Evolutionary conservation across 2,797 vertebrate species (phyloP).

Genomic region (Otolemur crassicaudatus): DNA sequence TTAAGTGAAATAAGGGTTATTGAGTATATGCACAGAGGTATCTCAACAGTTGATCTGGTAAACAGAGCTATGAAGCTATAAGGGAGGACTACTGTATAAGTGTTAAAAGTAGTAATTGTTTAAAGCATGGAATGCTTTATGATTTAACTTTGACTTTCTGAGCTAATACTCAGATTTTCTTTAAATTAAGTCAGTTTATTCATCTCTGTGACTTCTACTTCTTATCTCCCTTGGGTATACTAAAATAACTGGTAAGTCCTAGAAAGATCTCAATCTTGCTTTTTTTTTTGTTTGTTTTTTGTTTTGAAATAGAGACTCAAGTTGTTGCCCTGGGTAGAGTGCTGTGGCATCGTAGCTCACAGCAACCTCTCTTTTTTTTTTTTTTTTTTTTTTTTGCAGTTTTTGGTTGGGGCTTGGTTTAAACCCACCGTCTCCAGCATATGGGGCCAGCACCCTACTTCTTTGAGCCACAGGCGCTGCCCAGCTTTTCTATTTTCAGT

Average conservation of each 20-base stretch:
- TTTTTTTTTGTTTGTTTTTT: no score
- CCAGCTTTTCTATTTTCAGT: no score
- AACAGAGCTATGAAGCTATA: neutral
- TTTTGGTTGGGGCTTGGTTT: no score
- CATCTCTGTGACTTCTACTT: slow-evolving; percentile 3
- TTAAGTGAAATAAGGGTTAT: neutral
- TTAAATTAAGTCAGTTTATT: neutral
- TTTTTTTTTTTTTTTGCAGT: no score
- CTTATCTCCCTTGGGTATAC: neutral
- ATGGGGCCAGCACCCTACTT: no score
- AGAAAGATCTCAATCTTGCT: neutral
- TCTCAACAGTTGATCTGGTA: neutral
- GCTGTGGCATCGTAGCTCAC: no score
- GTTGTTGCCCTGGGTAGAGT: no score
- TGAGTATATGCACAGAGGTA: neutral
- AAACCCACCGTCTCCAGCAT: no score
- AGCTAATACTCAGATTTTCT: neutral
- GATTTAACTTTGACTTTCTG: slow-evolving; percentile 24
- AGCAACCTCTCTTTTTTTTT: no score
- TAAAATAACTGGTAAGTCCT: slow-evolving; percentile 17
- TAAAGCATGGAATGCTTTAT: neutral
- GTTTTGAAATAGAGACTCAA: no score
- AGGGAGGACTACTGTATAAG: neutral
- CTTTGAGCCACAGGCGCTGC: no score
- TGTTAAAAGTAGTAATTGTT: slow-evolving; percentile 24